Percentiles rank a stretch among this genome's conserved stretches.
Evolutionary conservation across 1,140 invertebrate genomes (phyloP).

Genomic region (Adelges cooleyi): DNA sequence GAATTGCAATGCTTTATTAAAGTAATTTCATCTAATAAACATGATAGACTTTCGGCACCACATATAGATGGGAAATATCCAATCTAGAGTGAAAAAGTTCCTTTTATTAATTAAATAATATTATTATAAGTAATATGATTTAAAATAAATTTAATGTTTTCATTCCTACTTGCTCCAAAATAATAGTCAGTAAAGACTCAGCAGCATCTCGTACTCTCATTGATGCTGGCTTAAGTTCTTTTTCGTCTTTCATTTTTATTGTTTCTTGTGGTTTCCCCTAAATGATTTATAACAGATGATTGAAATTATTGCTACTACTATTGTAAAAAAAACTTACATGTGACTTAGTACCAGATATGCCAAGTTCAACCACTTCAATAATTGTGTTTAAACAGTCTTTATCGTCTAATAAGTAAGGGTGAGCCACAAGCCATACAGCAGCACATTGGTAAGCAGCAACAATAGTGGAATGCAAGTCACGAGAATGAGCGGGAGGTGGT

Average conservation of each 20-base stretch:
- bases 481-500: conserved; percentile 88
- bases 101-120: no score
- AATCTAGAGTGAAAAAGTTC: conserved; percentile 39
- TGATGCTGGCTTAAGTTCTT: conserved; percentile 88
- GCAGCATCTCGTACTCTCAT: conserved; percentile 92
- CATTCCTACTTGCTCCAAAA: conserved; percentile 72
- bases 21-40: conserved; percentile 75
- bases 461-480: conserved; percentile 95
- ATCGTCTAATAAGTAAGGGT: conserved; percentile 76
- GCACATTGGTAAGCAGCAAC: conserved; percentile 89
- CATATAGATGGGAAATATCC: conserved; percentile 73
- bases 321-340: conserved; percentile 39
- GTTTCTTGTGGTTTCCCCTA: conserved; percentile 77
- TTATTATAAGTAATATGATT: neutral
- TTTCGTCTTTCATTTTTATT: conserved; percentile 87
- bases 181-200: conserved; percentile 77
- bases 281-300: neutral
- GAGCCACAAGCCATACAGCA: conserved; percentile 81
- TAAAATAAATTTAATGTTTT: no score
- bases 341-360: conserved; percentile 88
- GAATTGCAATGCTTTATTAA: conserved; percentile 64
- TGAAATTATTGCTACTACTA: neutral
- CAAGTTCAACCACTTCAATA: conserved; percentile 91
- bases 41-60: conserved; percentile 71
- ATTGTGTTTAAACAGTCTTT: conserved; percentile 84